Conservation (phyloP, 2,888 invertebrate genomes). For the Hypsopygia costalis region DNA sequence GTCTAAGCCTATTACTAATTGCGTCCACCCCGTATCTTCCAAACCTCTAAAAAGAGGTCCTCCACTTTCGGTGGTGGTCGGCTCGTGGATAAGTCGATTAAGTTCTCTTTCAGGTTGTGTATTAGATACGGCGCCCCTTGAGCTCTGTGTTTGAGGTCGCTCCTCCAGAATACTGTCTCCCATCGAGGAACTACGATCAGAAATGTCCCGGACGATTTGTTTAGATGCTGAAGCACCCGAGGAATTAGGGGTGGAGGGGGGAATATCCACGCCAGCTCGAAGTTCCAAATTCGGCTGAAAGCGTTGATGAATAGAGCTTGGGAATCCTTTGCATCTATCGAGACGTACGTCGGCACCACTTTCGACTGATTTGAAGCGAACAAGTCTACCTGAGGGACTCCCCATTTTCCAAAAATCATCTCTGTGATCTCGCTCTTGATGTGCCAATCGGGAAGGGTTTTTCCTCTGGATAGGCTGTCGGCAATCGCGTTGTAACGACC, state of each 20-base stretch:
- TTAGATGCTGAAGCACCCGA: conserved; percentile 19
- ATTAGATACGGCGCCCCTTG: conserved; percentile 15
- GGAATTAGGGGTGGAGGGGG: conserved; percentile 24
- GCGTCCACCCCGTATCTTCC: conserved; percentile 28
- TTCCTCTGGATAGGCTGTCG: conserved; percentile 20
- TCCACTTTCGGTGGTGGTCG: conserved; percentile 11
- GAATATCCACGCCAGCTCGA: conserved; percentile 20
- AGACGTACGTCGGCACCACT: neutral
- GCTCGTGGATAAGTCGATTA: conserved; percentile 18
- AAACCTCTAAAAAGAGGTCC: conserved; percentile 20
- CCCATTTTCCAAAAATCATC: conserved; percentile 16
- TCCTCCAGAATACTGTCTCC: conserved; percentile 19
- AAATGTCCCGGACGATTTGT: conserved; percentile 14
- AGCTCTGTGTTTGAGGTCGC: conserved; percentile 15
- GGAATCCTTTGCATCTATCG: neutral
- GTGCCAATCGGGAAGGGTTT: conserved; percentile 19
- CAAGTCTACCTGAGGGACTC: conserved; percentile 12
- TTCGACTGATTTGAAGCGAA: conserved; percentile 14
- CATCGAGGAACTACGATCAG: conserved; percentile 19
- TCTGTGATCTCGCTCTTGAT: neutral
- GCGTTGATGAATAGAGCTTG: conserved; percentile 5
- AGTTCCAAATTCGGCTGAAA: conserved; percentile 17
- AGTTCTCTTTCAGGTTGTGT: conserved; percentile 4
- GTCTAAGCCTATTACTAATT: too few relatives aligned
- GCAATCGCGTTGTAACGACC: conserved; percentile 24